Evolutionary conservation across 2,797 vertebrate genomes (phyloP).

Genomic region (Petrocephalus sullivani): DNA sequence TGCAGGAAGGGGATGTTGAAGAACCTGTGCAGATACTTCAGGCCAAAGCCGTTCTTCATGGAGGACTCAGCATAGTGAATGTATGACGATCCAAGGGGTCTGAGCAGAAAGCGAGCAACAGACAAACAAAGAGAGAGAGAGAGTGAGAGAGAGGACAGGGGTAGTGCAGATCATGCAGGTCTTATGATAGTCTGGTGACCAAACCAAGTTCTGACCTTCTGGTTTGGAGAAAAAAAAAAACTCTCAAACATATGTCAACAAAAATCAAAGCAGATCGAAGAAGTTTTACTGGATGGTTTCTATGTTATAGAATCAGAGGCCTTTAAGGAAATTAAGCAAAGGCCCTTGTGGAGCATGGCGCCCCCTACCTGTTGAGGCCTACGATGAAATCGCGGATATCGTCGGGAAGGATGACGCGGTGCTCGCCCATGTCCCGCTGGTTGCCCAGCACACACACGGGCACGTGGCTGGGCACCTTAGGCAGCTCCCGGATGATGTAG

Average conservation of each 20-base stretch:
- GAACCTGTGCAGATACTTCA: constrained; percentile 79
- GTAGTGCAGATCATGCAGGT: neutral
- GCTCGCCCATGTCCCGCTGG: constrained; percentile 79
- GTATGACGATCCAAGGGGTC: constrained; percentile 72
- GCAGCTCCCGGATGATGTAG: constrained; percentile 75
- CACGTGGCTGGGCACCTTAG: constrained; percentile 74
- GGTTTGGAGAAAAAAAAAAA: neutral
- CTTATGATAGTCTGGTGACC: constrained; percentile 1
- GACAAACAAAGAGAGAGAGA: neutral
- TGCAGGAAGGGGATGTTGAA: constrained; percentile 82
- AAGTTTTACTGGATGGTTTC: neutral
- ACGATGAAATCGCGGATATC: constrained; percentile 69
- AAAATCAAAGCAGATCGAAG: neutral
- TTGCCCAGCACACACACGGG: constrained; percentile 79
- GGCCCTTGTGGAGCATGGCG: neutral
- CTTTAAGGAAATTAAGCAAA: neutral
- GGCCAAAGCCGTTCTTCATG: constrained; percentile 82
- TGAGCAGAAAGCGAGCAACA: constrained; percentile 28
- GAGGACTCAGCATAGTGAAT: constrained; percentile 79
- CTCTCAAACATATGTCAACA: neutral
- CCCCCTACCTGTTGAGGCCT: constrained; percentile 65
- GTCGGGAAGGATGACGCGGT: constrained; percentile 70
- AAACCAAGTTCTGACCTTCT: neutral
- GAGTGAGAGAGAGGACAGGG: neutral
- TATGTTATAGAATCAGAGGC: neutral